Conservation (phyloP, 2,888 invertebrate species). For the Caenorhabditis panamensis region DNA sequence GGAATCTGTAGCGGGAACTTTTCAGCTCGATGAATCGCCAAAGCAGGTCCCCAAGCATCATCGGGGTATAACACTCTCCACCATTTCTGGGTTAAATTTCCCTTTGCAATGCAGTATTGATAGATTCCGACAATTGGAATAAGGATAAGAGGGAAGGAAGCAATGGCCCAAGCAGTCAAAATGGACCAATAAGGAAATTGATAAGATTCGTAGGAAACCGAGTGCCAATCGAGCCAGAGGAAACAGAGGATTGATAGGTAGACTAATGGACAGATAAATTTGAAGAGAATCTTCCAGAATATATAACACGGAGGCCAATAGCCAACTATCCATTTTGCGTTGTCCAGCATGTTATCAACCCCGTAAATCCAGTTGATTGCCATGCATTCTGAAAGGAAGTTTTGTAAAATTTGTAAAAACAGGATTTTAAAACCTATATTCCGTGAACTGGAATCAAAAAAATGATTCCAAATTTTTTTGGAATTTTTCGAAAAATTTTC, state of each 20-base stretch:
- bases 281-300: conserved; percentile 89
- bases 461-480: no score
- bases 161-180: conserved; percentile 86
- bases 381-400: conserved; percentile 82
- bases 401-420: no score
- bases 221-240: conserved; percentile 86
- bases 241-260: conserved; percentile 87
- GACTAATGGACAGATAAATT: conserved; percentile 86
- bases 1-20: conserved; percentile 81
- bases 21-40: conserved; percentile 81
- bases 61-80: conserved; percentile 78
- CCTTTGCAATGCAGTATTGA: conserved; percentile 81
- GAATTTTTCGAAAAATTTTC: no score
- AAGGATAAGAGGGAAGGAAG: conserved; percentile 86
- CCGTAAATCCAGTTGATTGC: conserved; percentile 83
- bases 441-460: no score
- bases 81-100: conserved; percentile 79
- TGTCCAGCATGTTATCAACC: conserved; percentile 83
- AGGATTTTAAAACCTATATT: no score
- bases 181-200: conserved; percentile 84
- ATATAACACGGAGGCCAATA: conserved; percentile 84
- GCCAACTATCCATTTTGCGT: conserved; percentile 85
- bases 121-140: conserved; percentile 86
- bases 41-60: conserved; percentile 81
- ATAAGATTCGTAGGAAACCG: conserved; percentile 86